These are phyloP conservation scores for Phoenicopterus ruber DNA, from an alignment of 2,113 vertebrate genomes.

Conservation along the genomic window DNA sequence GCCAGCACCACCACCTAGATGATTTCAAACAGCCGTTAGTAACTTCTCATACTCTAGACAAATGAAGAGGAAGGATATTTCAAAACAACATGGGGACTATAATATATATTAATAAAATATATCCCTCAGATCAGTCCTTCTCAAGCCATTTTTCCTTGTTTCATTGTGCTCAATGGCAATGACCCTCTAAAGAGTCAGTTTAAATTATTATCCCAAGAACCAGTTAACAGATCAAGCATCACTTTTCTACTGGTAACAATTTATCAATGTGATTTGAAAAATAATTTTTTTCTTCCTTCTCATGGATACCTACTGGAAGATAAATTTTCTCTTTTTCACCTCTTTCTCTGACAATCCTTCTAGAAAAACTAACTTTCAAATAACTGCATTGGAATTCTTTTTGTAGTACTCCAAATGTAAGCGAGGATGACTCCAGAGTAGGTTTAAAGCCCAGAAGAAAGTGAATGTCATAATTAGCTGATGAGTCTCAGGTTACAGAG, in stretches of 20 bases:
- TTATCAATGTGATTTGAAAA: background rate
- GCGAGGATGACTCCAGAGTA: background rate
- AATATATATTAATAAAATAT: background rate
- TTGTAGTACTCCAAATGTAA: background rate
- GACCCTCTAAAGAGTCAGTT: background rate
- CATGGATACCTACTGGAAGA: background rate
- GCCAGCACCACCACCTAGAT: constrained; percentile 87
- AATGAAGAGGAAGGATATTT: background rate
- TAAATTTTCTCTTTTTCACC: background rate
- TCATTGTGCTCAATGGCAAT: background rate
- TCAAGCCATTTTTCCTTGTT: background rate
- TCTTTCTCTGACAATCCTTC: background rate
- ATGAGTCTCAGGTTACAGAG: constrained; percentile 74
- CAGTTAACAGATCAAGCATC: background rate
- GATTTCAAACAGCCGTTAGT: background rate
- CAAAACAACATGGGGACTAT: background rate
- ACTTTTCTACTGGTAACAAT: background rate
- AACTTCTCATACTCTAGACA: background rate
- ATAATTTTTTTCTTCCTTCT: background rate
- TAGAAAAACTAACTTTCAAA: background rate
- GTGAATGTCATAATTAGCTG: constrained; percentile 74
- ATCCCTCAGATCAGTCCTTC: background rate
- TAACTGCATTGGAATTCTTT: background rate
- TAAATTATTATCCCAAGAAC: background rate
- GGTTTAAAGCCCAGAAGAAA: background rate